Evolutionary conservation across 1,140 invertebrate species (phyloP).

Genomic region (Solenopsis invicta): DNA sequence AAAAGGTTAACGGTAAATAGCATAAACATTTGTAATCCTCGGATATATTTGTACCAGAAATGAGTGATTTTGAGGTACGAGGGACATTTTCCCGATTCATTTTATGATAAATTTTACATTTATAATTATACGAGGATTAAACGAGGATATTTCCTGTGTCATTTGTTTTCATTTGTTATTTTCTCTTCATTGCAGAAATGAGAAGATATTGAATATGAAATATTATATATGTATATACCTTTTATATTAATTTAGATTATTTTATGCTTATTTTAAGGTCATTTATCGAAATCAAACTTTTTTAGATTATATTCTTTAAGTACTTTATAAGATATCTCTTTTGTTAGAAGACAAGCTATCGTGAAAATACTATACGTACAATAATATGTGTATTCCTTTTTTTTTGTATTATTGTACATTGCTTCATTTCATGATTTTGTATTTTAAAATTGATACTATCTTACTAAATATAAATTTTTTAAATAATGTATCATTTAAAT

Average conservation of each 20-base stretch:
- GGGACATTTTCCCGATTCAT: not conserved
- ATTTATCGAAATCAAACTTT: conserved; percentile 9
- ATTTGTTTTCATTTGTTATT: not conserved
- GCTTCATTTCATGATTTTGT: not conserved
- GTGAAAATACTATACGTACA: not conserved
- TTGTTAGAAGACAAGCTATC: not conserved
- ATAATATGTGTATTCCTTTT: not conserved
- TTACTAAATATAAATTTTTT: not conserved
- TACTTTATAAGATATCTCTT: not conserved
- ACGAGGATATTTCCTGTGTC: not conserved
- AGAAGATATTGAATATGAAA: not conserved
- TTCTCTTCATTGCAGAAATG: not conserved
- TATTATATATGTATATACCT: not conserved
- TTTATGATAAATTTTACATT: not conserved
- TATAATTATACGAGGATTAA: not conserved
- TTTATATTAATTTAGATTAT: conserved; percentile 6
- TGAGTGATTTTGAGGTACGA: not conserved
- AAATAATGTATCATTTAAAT: not conserved
- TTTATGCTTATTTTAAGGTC: conserved; percentile 10
- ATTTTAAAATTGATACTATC: conserved; percentile 5
- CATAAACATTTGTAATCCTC: conserved; percentile 7
- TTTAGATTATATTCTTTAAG: conserved; percentile 21
- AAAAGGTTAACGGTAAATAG: not conserved
- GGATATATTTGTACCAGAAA: not conserved
- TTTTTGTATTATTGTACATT: not conserved